Evolutionary conservation across 2,113 vertebrate species (phyloP).

Genomic region (Pseudopodoces humilis): DNA sequence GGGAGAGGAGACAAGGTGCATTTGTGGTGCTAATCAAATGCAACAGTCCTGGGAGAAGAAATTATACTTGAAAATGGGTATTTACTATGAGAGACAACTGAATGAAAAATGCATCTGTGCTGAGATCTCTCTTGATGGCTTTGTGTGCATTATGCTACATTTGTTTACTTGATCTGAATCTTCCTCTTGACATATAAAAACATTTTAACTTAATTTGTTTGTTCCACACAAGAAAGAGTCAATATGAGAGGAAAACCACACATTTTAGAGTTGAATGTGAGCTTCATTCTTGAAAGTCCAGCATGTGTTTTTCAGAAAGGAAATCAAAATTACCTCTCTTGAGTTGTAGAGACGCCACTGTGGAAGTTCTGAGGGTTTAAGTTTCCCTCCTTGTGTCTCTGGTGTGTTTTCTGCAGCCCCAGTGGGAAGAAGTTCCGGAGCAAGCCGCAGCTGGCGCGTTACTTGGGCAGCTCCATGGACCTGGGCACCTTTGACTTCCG

Average conservation of each 20-base stretch:
- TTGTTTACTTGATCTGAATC: not conserved
- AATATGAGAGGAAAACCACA: not conserved
- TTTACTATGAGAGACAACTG: not conserved
- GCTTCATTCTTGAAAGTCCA: not conserved
- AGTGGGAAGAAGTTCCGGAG: conserved; percentile 99
- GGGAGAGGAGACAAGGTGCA: not conserved
- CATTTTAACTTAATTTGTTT: not conserved
- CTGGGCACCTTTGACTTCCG: conserved; percentile 96
- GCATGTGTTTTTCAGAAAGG: not conserved
- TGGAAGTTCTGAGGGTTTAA: not conserved
- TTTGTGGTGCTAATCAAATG: not conserved
- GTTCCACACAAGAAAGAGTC: not conserved
- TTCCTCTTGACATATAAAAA: not conserved
- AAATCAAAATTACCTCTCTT: rapidly evolving
- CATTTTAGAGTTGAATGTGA: not conserved
- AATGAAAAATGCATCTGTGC: not conserved
- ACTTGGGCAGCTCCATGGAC: conserved; percentile 97
- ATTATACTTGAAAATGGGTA: not conserved
- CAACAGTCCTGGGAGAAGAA: not conserved
- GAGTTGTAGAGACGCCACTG: rapidly evolving
- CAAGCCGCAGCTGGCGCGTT: conserved; percentile 96
- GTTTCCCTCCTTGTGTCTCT: not conserved
- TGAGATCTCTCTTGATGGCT: not conserved
- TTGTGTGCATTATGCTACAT: not conserved
- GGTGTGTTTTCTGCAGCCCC: conserved; percentile 75